phyloP scores from a whole-genome alignment of 2,797 vertebrate species.

The Hafferia zeledoni region DNA sequence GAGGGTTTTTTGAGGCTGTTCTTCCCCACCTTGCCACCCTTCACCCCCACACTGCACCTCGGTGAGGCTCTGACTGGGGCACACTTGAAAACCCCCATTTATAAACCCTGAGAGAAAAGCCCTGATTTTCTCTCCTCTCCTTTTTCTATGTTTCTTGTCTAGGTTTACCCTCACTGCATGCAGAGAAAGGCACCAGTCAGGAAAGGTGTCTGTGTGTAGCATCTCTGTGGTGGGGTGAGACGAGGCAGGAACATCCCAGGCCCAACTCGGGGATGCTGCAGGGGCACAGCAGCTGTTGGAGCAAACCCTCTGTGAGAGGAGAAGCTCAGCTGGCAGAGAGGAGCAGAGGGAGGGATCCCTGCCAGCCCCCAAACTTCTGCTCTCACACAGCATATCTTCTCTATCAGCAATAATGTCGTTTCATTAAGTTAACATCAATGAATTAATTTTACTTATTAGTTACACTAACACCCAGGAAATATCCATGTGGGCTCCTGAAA shows the following conservation, averaged over 20 bases:
- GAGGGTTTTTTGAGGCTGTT: neutral
- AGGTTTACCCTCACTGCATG: neutral
- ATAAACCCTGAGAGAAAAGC: neutral
- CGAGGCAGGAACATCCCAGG: neutral
- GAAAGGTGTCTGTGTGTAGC: neutral
- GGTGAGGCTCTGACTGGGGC: neutral
- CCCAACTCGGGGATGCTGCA: neutral
- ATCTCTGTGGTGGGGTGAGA: rapidly evolving
- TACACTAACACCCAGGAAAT: neutral
- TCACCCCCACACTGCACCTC: neutral
- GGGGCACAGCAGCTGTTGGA: neutral
- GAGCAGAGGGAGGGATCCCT: neutral
- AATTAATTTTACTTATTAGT: neutral
- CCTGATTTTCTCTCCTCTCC: neutral
- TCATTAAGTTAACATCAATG: neutral
- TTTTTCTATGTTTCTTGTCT: neutral
- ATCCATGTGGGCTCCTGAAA: neutral
- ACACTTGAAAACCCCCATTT: neutral
- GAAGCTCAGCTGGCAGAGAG: neutral
- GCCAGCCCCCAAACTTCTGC: neutral
- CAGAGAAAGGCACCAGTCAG: rapidly evolving
- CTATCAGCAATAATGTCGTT: neutral
- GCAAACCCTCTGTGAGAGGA: neutral
- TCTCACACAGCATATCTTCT: neutral
- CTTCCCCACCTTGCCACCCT: neutral